Evolutionary conservation across 2,888 invertebrate genomes (phyloP), one percentile per base, ranked within the genome.

Genomic region (Petrolisthes cinctipes): DNA sequence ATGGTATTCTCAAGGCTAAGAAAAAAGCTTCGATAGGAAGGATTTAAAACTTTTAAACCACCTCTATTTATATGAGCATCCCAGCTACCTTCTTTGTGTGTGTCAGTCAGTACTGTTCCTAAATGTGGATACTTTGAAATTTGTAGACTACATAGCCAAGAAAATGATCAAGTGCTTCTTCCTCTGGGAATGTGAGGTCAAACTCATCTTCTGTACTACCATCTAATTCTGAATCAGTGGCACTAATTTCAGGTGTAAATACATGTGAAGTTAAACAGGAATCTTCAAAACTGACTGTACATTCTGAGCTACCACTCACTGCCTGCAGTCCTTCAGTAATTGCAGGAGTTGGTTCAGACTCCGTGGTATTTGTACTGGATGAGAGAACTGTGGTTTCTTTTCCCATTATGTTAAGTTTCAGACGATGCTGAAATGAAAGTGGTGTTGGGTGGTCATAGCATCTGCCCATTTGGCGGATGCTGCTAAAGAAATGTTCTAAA

Each of bases 381-480:
- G 61, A 61, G 61, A 61, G 61, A 61, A 61, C 61, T 61, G 61
- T 61, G 61, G 61, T 61, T 61, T 61, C 61, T 61, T 61, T 61
- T 14, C 61, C 61, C 61, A 61, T 61, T 61, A 61, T 61, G 61
- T 61, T 9, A 61, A 61, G 9, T 61, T 61, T 61, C 61, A 61
- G n/a, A n/a, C n/a, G n/a, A n/a, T n/a, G n/a, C n/a, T n/a, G n/a
- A n/a, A n/a, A n/a, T n/a, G n/a, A n/a, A n/a, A n/a, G n/a, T n/a
- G n/a, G n/a, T n/a, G n/a, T n/a, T n/a, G 7, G 61, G 61, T 61
- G 61, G 61, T 61, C 61, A 61, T 61, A 14, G 14, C 61, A 61
- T 61, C 61, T 61, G 14, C 61, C 61, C 61, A 61, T 61, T 14
- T 61, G 61, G 14, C 61, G 61, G 61, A 61, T 61, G 61, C 7